These are phyloP conservation scores for Ceratitis capitata DNA, from an alignment of 1,140 invertebrate species.

Conservation along the genomic window DNA sequence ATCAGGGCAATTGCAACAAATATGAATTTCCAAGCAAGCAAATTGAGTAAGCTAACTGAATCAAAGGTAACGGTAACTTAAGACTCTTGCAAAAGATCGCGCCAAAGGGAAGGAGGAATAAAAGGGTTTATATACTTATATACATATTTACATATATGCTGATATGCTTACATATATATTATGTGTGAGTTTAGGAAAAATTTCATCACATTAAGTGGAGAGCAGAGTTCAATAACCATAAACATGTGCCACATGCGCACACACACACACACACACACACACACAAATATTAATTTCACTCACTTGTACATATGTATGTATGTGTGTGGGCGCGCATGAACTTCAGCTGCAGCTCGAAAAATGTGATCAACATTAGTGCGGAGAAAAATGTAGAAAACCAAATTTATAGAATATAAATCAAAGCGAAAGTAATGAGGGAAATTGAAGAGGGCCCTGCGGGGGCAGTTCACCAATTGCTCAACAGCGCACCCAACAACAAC, in stretches of 20 bases:
- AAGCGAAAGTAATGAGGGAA: background rate
- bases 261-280: background rate
- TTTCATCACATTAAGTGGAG: slow-evolving; percentile 42
- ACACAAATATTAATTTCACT: background rate
- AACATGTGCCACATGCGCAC: background rate
- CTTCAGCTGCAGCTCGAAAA: slow-evolving; percentile 44
- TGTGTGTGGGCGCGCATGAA: background rate
- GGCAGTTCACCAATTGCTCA: too few relatives aligned
- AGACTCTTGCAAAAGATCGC: background rate
- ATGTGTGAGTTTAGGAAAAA: slow-evolving; percentile 33
- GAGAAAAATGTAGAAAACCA: background rate
- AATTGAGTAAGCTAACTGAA: background rate
- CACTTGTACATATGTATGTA: background rate
- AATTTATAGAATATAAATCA: slow-evolving; percentile 22
- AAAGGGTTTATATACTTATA: background rate
- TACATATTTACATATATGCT: background rate
- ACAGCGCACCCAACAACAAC: background rate
- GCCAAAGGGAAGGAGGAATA: background rate
- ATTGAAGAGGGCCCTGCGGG: background rate
- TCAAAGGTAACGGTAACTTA: slow-evolving; percentile 6
- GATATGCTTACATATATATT: background rate
- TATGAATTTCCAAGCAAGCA: background rate
- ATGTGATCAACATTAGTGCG: slow-evolving; percentile 24
- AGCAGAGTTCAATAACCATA: background rate
- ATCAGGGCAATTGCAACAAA: slow-evolving; percentile 22